Evolutionary conservation across 2,888 invertebrate genomes (phyloP).

Genomic region (Tipula confusa): DNA sequence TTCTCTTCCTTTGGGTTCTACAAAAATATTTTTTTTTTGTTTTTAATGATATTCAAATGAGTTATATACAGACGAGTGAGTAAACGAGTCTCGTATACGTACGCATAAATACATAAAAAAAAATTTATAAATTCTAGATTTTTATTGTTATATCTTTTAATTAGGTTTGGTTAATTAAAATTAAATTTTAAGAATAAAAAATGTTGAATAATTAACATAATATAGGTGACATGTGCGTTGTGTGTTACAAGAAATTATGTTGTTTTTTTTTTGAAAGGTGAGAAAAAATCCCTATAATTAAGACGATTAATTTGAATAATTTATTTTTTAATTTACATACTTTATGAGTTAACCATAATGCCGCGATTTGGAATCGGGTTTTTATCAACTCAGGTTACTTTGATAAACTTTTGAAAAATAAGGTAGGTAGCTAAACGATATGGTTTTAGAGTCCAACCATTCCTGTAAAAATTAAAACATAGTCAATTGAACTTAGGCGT

Average conservation of each 20-base stretch:
- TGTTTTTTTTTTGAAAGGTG: not conserved
- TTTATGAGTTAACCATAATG: no score
- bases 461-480: no score
- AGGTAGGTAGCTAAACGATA: no score
- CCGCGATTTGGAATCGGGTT: no score
- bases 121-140: not conserved
- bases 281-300: not conserved
- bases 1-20: not conserved
- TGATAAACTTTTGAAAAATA: no score
- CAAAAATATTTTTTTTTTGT: no score
- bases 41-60: not conserved
- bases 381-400: no score
- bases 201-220: not conserved
- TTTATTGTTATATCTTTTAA: not conserved
- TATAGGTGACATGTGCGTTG: not conserved
- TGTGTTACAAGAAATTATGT: not conserved
- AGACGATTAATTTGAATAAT: not conserved
- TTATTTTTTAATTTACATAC: not conserved
- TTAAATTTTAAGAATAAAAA: not conserved
- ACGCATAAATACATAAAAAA: no score
- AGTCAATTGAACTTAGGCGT: no score
- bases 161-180: conserved; percentile 1
- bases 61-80: no score
- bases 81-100: not conserved
- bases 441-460: no score